Evolutionary conservation across 1,140 invertebrate species (phyloP).

Genomic region (Triops cancriformis): DNA sequence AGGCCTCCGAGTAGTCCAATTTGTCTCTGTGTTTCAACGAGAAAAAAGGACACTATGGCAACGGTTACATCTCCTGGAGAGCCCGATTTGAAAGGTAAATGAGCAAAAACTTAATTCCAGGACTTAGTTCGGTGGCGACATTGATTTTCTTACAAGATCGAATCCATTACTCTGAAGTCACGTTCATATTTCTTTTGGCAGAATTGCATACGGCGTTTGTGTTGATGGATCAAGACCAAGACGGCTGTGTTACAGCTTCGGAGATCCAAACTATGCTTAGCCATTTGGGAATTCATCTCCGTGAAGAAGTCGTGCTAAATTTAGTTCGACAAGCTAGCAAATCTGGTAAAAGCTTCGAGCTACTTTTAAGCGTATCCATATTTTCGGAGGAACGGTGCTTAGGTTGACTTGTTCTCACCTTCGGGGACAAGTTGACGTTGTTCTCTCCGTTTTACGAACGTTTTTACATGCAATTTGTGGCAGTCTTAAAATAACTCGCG

Average conservation of each 20-base stretch:
- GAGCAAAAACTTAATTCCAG: background rate
- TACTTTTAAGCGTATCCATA: background rate
- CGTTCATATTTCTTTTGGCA: slow-evolving; percentile 38
- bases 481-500: background rate
- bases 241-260: slow-evolving; percentile 58
- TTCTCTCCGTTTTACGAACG: background rate
- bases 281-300: slow-evolving; percentile 60
- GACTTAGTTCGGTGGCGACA: background rate
- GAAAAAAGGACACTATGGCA: background rate
- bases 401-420: background rate
- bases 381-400: background rate
- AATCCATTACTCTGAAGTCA: background rate
- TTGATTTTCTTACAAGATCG: background rate
- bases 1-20: background rate
- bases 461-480: background rate
- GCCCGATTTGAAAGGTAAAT: background rate
- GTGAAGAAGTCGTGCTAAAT: slow-evolving; percentile 57
- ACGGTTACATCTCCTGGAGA: slow-evolving; percentile 3
- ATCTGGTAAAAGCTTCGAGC: slow-evolving; percentile 42
- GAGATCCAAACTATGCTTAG: slow-evolving; percentile 65
- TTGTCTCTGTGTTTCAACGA: background rate
- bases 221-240: slow-evolving; percentile 60
- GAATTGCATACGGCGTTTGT: slow-evolving; percentile 63
- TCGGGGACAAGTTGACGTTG: background rate
- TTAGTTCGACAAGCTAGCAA: slow-evolving; percentile 60